A percentile compares a stretch with the other conserved stretches of the same genome.
phyloP scores from a whole-genome alignment of 2,113 vertebrate genomes.

The Megaleporinus macrocephalus region DNA sequence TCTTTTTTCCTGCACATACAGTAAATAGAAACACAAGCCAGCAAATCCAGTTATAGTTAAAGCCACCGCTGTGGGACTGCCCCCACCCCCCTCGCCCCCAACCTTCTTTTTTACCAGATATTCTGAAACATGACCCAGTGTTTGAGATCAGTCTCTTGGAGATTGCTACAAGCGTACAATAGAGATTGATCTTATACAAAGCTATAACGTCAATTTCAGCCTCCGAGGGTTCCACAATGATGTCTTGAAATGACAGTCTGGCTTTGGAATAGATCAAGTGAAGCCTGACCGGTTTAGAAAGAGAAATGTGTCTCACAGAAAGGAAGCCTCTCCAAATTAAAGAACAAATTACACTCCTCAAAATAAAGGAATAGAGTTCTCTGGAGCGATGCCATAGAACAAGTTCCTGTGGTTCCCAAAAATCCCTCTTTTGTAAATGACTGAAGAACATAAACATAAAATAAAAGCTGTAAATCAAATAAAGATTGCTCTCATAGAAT shows the following conservation, averaged over 20 bases:
- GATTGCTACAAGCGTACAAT: background rate
- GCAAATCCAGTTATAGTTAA: background rate
- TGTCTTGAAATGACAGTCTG: background rate
- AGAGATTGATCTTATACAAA: background rate
- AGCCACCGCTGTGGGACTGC: background rate
- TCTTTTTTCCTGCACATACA: constrained; percentile 13
- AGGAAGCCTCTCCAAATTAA: too few relatives aligned
- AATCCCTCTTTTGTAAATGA: background rate
- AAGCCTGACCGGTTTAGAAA: too few relatives aligned
- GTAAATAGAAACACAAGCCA: too few relatives aligned
- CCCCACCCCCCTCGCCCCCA: background rate
- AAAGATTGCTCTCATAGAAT: too few relatives aligned
- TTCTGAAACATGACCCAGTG: background rate
- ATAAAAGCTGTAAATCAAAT: too few relatives aligned
- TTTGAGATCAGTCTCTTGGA: background rate
- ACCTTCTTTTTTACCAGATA: background rate
- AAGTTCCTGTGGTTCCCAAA: too few relatives aligned
- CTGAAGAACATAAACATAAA: background rate
- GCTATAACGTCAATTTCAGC: background rate
- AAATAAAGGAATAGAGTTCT: too few relatives aligned
- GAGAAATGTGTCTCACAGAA: too few relatives aligned
- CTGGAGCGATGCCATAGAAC: too few relatives aligned
- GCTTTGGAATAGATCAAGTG: background rate
- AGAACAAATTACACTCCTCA: too few relatives aligned
- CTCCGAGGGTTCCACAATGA: background rate